Evolutionary conservation across 2,113 vertebrate genomes (phyloP).

Genomic region (Serranochromis macrocephalus): DNA sequence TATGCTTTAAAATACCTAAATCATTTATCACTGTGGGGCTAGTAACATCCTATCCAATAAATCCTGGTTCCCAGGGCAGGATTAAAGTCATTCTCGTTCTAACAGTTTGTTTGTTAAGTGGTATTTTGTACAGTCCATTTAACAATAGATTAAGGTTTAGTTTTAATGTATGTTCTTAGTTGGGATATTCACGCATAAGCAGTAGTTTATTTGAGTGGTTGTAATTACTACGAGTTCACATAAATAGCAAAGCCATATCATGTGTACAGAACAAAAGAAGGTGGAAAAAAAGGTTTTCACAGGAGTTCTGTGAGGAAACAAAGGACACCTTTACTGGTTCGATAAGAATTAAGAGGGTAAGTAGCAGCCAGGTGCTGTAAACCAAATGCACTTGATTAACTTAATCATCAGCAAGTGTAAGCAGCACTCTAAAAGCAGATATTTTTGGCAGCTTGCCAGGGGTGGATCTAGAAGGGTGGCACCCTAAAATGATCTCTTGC

Average conservation of each 20-base stretch:
- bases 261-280: neutral
- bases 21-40: neutral
- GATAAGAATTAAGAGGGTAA: neutral
- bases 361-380: neutral
- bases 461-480: neutral
- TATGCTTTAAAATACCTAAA: neutral
- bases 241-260: neutral
- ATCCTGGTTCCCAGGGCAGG: neutral
- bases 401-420: neutral
- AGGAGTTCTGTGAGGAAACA: neutral
- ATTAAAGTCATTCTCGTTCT: neutral
- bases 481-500: neutral
- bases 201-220: neutral
- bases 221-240: neutral
- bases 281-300: neutral
- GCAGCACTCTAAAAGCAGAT: neutral
- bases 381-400: neutral
- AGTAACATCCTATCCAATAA: neutral
- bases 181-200: neutral
- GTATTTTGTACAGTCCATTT: neutral
- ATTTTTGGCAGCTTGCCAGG: neutral
- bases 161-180: neutral
- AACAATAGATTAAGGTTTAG: neutral
- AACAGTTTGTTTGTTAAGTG: neutral
- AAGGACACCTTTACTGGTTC: neutral